phyloP scores from a whole-genome alignment of 2,888 invertebrate species.

The Leucophenga maculata region DNA sequence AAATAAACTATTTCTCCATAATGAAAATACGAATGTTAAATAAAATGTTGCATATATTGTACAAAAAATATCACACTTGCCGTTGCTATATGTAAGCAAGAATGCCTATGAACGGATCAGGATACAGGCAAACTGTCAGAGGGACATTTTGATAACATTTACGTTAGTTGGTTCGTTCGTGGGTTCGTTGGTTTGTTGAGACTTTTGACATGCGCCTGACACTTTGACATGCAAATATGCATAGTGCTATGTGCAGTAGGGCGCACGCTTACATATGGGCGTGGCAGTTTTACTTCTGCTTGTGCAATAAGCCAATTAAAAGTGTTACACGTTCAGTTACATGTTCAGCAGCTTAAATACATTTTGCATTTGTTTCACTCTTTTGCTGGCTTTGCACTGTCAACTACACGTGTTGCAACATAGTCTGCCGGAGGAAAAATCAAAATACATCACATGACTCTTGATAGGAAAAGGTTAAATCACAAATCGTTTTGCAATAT shows the following conservation, averaged over 20 bases:
- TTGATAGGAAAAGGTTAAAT: too few species aligned
- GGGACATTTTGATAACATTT: constrained; percentile 40
- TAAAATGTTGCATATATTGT: not conserved
- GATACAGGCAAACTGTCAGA: constrained; percentile 25
- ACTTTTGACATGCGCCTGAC: constrained; percentile 38
- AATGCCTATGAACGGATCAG: not conserved
- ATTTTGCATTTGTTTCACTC: not conserved
- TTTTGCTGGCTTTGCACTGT: not conserved
- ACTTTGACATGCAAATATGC: constrained; percentile 56
- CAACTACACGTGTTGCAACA: not conserved
- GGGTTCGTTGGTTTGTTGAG: not conserved
- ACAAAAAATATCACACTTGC: too few species aligned
- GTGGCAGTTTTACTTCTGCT: constrained; percentile 24
- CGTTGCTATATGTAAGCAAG: too few species aligned
- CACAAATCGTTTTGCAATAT: too few species aligned
- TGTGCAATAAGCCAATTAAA: constrained; percentile 50
- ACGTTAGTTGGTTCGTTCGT: constrained; percentile 31
- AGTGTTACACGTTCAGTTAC: constrained; percentile 30
- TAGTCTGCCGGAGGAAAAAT: too few species aligned
- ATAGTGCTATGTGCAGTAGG: constrained; percentile 20
- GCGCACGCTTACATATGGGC: constrained; percentile 28
- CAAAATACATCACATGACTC: too few species aligned
- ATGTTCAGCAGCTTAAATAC: constrained; percentile 7
- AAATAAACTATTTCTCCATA: too few species aligned
- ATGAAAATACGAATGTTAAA: not conserved